phyloP scores from a whole-genome alignment of 2,113 vertebrate species.

The Ginglymostoma cirratum region DNA sequence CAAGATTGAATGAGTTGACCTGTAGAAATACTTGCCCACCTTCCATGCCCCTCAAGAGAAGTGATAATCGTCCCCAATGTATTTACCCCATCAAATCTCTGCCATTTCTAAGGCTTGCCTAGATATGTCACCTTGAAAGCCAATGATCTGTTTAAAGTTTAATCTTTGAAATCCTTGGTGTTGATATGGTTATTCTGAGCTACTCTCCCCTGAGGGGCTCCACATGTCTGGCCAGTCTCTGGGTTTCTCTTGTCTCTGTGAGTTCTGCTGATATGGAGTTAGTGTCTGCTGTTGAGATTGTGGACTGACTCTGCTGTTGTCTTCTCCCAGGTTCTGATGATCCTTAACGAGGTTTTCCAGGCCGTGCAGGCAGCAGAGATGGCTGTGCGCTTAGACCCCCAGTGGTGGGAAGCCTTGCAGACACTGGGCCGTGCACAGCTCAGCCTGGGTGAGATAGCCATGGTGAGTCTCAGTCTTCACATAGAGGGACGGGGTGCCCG shows the following conservation, averaged over 20 bases:
- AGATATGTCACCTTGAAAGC: background rate
- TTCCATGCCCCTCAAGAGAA: no score
- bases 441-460: conserved; percentile 80
- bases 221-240: background rate
- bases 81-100: background rate
- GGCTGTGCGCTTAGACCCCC: conserved; percentile 74
- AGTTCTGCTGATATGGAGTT: background rate
- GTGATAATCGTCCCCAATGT: no score
- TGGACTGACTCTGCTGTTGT: background rate
- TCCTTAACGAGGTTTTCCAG: conserved; percentile 83
- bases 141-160: background rate
- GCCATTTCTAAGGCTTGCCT: background rate
- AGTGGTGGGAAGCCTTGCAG: conserved; percentile 89
- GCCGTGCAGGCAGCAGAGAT: conserved; percentile 87
- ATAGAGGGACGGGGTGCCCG: background rate
- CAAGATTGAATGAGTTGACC: no score
- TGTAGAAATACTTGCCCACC: no score
- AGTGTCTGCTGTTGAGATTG: background rate
- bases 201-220: no score
- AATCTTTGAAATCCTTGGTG: background rate
- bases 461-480: conserved; percentile 58
- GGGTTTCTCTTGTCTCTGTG: background rate
- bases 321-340: conserved; percentile 69
- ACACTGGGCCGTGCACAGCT: conserved; percentile 89
- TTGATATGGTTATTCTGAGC: background rate